A percentile compares a stretch with the other conserved stretches of the same genome.
Evolutionary conservation across 2,888 invertebrate genomes (phyloP).

Genomic region (Piscicola geometra): DNA sequence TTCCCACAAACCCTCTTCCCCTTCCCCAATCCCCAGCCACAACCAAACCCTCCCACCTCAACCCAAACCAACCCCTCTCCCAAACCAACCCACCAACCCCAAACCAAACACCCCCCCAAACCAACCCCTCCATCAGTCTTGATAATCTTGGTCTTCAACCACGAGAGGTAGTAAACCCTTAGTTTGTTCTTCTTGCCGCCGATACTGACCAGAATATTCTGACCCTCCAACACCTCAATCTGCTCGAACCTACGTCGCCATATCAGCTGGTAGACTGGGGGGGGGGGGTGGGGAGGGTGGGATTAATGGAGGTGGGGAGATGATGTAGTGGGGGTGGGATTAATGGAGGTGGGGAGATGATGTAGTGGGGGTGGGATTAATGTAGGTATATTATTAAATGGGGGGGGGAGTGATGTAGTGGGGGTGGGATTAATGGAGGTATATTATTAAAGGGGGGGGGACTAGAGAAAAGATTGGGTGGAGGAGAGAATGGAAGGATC

Average conservation of each 20-base stretch:
- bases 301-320: too few species aligned
- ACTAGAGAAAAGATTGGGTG: neutral
- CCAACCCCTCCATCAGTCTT: slow-evolving; percentile 79
- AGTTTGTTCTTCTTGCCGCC: slow-evolving; percentile 98
- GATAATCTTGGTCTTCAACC: slow-evolving; percentile 97
- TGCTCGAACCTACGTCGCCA: slow-evolving; percentile 96
- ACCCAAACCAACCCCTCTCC: neutral
- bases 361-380: too few species aligned
- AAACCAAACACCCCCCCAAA: neutral
- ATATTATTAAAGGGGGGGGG: neutral
- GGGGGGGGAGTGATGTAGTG: neutral
- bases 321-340: too few species aligned
- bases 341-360: too few species aligned
- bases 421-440: neutral
- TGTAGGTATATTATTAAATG: neutral
- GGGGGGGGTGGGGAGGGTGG: too few species aligned
- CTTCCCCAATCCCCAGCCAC: too few species aligned
- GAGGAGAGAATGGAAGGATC: neutral
- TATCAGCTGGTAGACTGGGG: slow-evolving; percentile 87
- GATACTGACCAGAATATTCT: slow-evolving; percentile 98
- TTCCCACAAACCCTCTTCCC: too few species aligned
- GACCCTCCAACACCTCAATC: slow-evolving; percentile 99
- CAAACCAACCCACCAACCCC: too few species aligned
- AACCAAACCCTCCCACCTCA: too few species aligned
- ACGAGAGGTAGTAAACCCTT: slow-evolving; percentile 95